These are phyloP conservation scores for Pycnomerus fuliginosus DNA, from an alignment of 2,888 invertebrate genomes.

Conservation along the genomic window DNA sequence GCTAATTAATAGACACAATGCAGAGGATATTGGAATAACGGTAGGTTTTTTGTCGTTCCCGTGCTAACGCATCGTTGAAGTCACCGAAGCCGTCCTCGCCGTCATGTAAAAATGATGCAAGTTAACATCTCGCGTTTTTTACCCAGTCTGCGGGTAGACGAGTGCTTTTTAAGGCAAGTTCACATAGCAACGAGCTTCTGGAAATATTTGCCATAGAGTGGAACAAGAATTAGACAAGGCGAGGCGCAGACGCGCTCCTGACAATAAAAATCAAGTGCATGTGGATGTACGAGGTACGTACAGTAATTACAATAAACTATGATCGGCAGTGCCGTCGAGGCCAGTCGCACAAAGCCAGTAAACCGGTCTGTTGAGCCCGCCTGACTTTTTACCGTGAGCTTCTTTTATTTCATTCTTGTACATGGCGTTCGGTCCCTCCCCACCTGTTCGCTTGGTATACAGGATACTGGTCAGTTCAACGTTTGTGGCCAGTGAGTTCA, in stretches of 20 bases:
- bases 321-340: conserved; percentile 36
- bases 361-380: conserved; percentile 30
- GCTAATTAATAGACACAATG: too few relatives aligned
- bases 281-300: conserved; percentile 37
- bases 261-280: conserved; percentile 40
- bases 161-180: too few relatives aligned
- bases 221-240: not conserved
- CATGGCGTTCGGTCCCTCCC: conserved; percentile 18
- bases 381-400: conserved; percentile 31
- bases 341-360: conserved; percentile 26
- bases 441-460: conserved; percentile 18
- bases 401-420: conserved; percentile 31
- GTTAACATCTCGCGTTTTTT: too few relatives aligned
- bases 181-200: too few relatives aligned
- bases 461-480: conserved; percentile 19
- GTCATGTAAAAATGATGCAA: too few relatives aligned
- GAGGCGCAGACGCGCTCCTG: conserved; percentile 29
- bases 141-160: too few relatives aligned
- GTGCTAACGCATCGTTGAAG: too few relatives aligned
- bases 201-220: too few relatives aligned
- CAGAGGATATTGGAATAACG: too few relatives aligned
- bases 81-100: too few relatives aligned
- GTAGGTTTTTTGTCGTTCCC: too few relatives aligned
- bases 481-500: conserved; percentile 7
- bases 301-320: conserved; percentile 43